phyloP scores from a whole-genome alignment of 2,888 invertebrate genomes.

The Watsonalla binaria region DNA sequence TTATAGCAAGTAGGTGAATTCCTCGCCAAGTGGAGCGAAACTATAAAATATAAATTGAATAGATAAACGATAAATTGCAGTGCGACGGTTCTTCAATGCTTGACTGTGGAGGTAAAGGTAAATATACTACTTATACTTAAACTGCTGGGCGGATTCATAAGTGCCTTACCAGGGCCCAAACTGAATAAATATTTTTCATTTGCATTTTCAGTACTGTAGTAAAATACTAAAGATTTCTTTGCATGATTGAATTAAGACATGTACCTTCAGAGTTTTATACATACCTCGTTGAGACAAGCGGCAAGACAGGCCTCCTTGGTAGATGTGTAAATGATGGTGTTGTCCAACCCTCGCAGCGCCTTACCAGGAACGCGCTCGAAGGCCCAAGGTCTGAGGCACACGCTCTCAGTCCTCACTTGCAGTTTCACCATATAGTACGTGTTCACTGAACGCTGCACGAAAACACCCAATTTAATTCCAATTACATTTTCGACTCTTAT shows the following conservation, averaged over 20 bases:
- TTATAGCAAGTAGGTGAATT: slow-evolving; percentile 15
- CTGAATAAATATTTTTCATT: too few species aligned
- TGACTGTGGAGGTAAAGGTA: slow-evolving; percentile 12
- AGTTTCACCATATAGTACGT: slow-evolving; percentile 97
- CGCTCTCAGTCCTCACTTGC: slow-evolving; percentile 93
- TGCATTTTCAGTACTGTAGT: too few species aligned
- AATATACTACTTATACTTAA: slow-evolving; percentile 17
- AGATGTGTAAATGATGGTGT: slow-evolving; percentile 94
- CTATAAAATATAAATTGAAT: slow-evolving; percentile 70
- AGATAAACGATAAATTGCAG: slow-evolving; percentile 54
- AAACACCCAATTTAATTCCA: background rate
- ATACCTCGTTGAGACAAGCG: slow-evolving; percentile 93
- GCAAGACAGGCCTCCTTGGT: slow-evolving; percentile 96
- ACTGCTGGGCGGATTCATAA: too few species aligned
- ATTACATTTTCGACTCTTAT: too few species aligned
- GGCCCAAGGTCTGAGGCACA: slow-evolving; percentile 94
- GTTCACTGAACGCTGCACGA: slow-evolving; percentile 85
- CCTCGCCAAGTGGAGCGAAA: slow-evolving; percentile 50
- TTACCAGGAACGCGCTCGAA: slow-evolving; percentile 96
- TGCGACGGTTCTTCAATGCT: slow-evolving; percentile 33
- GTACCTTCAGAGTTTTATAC: background rate
- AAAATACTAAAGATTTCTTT: too few species aligned
- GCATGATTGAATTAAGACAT: too few species aligned
- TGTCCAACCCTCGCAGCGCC: slow-evolving; percentile 93
- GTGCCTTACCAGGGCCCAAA: too few species aligned